Evolutionary conservation across 2,888 invertebrate genomes (phyloP).

Genomic region (Pachydiplax longipennis): DNA sequence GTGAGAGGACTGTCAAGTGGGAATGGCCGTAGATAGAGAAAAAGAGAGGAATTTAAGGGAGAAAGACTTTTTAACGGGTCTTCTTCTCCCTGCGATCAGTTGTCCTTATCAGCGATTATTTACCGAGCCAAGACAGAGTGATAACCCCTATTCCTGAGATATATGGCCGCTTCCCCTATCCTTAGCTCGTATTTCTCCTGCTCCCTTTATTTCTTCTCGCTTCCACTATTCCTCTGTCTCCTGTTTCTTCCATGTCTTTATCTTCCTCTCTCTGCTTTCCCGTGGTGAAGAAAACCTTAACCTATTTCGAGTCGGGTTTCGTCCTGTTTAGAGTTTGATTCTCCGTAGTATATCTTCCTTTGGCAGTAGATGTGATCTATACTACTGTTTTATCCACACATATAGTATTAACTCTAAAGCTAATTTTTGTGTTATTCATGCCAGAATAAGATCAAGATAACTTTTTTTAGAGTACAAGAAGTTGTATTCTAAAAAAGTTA

Average conservation of each 20-base stretch:
- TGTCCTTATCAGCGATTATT: slow-evolving; percentile 28
- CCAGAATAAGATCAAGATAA: no score
- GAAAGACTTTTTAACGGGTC: not conserved
- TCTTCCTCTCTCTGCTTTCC: not conserved
- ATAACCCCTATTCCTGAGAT: slow-evolving; percentile 13
- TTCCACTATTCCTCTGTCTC: not conserved
- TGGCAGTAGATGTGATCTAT: not conserved
- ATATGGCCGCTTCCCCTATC: not conserved
- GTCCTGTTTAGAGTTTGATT: not conserved
- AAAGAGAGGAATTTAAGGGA: not conserved
- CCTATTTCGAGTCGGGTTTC: not conserved
- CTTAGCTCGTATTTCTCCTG: slow-evolving; percentile 12
- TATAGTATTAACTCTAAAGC: not conserved
- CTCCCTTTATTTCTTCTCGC: not conserved
- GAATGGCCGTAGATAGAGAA: not conserved
- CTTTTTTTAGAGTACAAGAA: no score
- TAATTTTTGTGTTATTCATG: not conserved
- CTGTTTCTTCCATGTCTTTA: not conserved
- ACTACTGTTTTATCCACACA: not conserved
- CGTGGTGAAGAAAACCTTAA: not conserved
- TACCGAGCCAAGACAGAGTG: slow-evolving; percentile 20
- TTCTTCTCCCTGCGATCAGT: not conserved
- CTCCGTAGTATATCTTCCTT: not conserved
- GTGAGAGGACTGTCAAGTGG: not conserved
- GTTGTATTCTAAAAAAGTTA: no score